Conservation (phyloP, 2,888 invertebrate genomes). For the Drosophila barbarae region DNA sequence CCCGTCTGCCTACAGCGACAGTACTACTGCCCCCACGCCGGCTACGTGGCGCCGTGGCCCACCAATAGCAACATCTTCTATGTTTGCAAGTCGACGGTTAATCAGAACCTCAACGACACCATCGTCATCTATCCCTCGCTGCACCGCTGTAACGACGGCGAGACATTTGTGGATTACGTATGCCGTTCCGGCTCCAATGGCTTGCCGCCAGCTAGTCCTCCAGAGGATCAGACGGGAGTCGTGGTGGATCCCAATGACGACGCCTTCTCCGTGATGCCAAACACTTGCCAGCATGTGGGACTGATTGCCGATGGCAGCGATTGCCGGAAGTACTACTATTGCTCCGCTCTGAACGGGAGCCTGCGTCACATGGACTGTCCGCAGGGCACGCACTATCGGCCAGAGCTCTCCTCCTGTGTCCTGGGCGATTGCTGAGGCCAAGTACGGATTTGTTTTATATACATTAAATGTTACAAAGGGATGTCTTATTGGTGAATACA, state of each 20-base stretch:
- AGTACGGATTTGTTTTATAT: background rate
- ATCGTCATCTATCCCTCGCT: constrained; percentile 77
- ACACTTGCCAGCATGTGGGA: constrained; percentile 60
- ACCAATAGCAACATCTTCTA: constrained; percentile 78
- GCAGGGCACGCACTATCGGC: constrained; percentile 70
- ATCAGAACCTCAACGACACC: constrained; percentile 72
- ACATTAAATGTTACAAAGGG: background rate
- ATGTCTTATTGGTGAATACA: background rate
- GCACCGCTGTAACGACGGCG: constrained; percentile 78
- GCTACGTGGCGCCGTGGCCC: constrained; percentile 77
- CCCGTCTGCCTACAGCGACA: constrained; percentile 70
- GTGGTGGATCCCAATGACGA: constrained; percentile 48
- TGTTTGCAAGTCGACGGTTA: constrained; percentile 78
- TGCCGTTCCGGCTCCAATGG: constrained; percentile 53
- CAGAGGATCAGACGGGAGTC: constrained; percentile 1
- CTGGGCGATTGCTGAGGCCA: constrained; percentile 66
- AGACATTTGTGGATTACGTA: constrained; percentile 72
- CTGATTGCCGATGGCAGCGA: constrained; percentile 65
- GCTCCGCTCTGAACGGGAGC: constrained; percentile 67
- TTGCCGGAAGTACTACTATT: constrained; percentile 77
- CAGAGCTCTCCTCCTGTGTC: constrained; percentile 65
- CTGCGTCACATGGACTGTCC: constrained; percentile 73
- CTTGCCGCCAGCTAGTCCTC: constrained; percentile 18
- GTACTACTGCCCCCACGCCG: constrained; percentile 73
- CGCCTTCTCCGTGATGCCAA: constrained; percentile 42